Conservation (phyloP, 2,888 invertebrate species). For the Eilema depressum region DNA sequence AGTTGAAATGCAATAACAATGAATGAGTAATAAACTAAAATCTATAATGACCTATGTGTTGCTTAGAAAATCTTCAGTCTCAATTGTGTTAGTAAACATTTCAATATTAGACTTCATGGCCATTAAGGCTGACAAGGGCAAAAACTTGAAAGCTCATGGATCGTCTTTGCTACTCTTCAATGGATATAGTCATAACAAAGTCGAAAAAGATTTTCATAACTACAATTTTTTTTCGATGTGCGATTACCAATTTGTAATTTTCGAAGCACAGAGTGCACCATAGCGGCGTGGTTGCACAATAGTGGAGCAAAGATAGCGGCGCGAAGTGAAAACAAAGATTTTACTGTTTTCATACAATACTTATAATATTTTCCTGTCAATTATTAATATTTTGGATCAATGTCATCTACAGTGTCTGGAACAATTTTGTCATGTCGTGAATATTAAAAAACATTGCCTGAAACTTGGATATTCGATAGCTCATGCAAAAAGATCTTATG, state of each 20-base stretch:
- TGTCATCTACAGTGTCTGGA: too few relatives aligned
- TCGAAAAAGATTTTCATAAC: neutral
- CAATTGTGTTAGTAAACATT: too few relatives aligned
- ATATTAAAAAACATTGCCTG: too few relatives aligned
- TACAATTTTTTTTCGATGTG: neutral
- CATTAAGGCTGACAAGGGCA: too few relatives aligned
- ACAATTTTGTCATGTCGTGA: too few relatives aligned
- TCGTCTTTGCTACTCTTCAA: neutral
- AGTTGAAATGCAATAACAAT: neutral
- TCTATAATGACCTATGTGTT: neutral
- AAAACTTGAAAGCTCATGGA: neutral
- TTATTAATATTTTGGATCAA: neutral
- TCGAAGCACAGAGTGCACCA: neutral
- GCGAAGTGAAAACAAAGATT: neutral
- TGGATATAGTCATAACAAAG: neutral
- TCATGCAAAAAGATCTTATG: too few relatives aligned
- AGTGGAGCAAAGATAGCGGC: neutral
- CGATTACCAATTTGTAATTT: neutral
- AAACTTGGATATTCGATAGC: too few relatives aligned
- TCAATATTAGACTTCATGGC: too few relatives aligned
- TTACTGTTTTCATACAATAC: neutral
- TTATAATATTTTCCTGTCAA: neutral
- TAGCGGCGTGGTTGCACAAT: neutral
- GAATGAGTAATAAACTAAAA: neutral
- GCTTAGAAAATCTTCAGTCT: too few relatives aligned